Percentiles rank a stretch among this genome's conserved stretches.
phyloP scores from a whole-genome alignment of 2,797 vertebrate genomes.

The Rhinogobio ventralis region DNA sequence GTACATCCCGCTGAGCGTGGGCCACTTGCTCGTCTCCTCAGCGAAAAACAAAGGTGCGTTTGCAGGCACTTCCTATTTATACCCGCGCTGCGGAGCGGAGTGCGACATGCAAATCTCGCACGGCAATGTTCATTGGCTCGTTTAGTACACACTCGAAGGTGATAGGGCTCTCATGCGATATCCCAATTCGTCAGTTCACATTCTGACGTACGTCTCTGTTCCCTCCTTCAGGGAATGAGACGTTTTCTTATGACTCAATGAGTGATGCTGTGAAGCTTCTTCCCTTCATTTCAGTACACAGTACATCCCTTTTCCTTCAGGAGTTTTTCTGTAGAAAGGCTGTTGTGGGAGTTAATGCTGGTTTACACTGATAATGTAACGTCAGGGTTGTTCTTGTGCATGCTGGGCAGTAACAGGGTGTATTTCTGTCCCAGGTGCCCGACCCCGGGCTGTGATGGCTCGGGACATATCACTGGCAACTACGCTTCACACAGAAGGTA shows the following conservation, averaged over 20 bases:
- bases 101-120: too few relatives aligned
- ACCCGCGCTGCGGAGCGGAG: too few relatives aligned
- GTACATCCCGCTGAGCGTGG: too few relatives aligned
- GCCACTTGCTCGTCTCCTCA: too few relatives aligned
- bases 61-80: too few relatives aligned
- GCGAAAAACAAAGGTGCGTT: too few relatives aligned
- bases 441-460: conserved; percentile 98
- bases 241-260: neutral
- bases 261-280: neutral
- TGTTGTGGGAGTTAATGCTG: neutral
- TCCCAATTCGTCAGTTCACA: too few relatives aligned
- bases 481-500: conserved; percentile 99
- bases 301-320: neutral
- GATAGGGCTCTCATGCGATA: too few relatives aligned
- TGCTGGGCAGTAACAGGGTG: conserved; percentile 55
- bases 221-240: too few relatives aligned
- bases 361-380: neutral
- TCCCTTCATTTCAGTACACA: neutral
- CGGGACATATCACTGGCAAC: conserved; percentile 99
- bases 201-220: too few relatives aligned
- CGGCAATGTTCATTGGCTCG: too few relatives aligned
- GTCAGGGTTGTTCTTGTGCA: neutral
- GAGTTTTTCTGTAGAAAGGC: conserved; percentile 1
- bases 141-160: too few relatives aligned
- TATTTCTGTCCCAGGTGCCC: conserved; percentile 90